Base-by-base conservation (phyloP, 2,797 vertebrate species). In the Hippoglossus hippoglossus region DNA sequence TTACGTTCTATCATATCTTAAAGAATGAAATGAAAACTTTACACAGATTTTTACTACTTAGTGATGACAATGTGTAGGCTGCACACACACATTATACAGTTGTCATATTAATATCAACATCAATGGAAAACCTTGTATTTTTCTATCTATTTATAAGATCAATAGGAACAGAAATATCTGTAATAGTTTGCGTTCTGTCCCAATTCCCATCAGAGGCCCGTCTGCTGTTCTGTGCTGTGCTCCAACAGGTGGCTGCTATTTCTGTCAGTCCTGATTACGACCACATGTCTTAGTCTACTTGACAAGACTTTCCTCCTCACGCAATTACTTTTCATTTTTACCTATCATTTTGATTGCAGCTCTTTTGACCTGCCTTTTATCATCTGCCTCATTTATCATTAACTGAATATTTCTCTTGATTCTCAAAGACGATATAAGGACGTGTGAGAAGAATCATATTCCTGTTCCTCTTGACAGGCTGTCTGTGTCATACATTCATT, bases 181-280 rank as follows among this genome's bases (percentile, higher is more conserved):
- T 31, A 44, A 54, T 53, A 15, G 16, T 26, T 28, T 0, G 16
- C 36, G 0, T 13, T 71, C 4, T 52, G 22, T 50, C 61, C 22
- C 9, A 55, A 3, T 55, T 66, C 58, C 65, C 24, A 54, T 54
- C 46, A 54, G 59, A 25, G 31, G 9, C 34, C 36, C 47, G 31
- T 7, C 31, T 60, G 59, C 19, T 28, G 1, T 39, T 76, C 12
- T 36, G 39, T 39, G 31, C 25, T 64, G 36, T 49, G 22, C 31
- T 66, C 36, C 39, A 90, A 90, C 92, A 92, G 90, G 85, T 92
- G 91, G 82, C 63, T 75, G 66, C 84, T 87, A 87, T 90, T 90
- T 88, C 55, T 15, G 82, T 39, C 36, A 83, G 67, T 73, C 41
- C 46, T 74, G 62, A 68, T 77, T 60, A 74, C 49, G 61, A 77